Evolutionary conservation across 2,888 invertebrate genomes (phyloP), one percentile per base, ranked within the genome.

Genomic region (Pomacea canaliculata): DNA sequence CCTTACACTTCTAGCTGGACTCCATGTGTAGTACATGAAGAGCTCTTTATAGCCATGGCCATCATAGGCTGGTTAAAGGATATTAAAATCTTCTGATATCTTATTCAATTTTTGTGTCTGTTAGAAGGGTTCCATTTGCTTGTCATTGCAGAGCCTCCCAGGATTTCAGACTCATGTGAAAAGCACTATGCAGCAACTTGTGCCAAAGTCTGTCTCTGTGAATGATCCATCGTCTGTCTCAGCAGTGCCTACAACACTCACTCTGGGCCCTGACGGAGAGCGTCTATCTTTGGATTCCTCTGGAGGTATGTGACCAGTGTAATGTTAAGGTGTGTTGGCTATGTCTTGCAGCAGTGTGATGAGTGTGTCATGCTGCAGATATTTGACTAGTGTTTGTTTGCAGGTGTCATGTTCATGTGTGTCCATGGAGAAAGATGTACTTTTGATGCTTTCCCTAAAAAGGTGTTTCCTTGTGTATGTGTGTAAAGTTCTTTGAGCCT

Each of bases 111-210:
- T 13, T n/a, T 56, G 19, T n/a, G 7, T 66, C 37, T 56, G 8
- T 19, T 70, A 12, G 19, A 4, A 13, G 49, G 13, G 37, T 68
- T 27, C 37, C 51, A 7, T 19, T 68, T 48, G 12, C 37, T 73
- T 56, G 48, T 68, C 19, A 63, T 77, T 80, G 51, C 76, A 88
- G 88, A 86, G 86, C 48, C 67, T 87, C 8, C 85, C 85, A 49
- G 84, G 82, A 16, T 83, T 87, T 67, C 86, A 85, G 76, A 76
- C 85, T 19, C 83, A 85, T 73, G 77, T 85, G 8, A 85, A 83
- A 70, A 78, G 70, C n/a, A 78, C 79, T 51, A 71, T 83, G 27
- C 79, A 78, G 13, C 76, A 81, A 49, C 46, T 82, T 51, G 49
- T 86, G n/a, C 82, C 84, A 0, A 81, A 84, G 51, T 76, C 85